These are phyloP conservation scores for Branchellion lobata DNA, from an alignment of 2,888 invertebrate genomes.

Conservation along the genomic window DNA sequence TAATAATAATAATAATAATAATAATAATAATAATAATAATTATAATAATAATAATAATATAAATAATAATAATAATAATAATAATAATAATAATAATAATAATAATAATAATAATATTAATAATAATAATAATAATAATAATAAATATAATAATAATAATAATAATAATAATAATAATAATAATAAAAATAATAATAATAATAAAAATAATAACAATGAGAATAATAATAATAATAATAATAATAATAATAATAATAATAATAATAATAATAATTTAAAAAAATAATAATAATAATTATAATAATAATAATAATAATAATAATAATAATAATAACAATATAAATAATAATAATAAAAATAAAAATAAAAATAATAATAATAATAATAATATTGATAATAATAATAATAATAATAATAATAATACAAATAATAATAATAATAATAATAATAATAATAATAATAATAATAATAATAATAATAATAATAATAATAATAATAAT, in stretches of 20 bases:
- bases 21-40: no score
- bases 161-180: no score
- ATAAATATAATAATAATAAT: no score
- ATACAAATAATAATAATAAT: constrained; percentile 33
- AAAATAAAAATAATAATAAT: constrained; percentile 16
- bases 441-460: constrained; percentile 39
- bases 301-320: no score
- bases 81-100: no score
- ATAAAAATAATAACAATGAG: no score
- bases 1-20: no score
- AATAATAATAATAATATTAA: no score
- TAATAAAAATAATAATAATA: neutral
- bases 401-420: constrained; percentile 37
- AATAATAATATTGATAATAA: constrained; percentile 38
- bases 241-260: neutral
- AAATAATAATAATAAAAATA: neutral
- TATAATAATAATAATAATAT: no score
- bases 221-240: neutral
- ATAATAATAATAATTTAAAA: neutral
- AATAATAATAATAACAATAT: neutral
- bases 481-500: constrained; percentile 39
- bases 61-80: no score
- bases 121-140: no score
- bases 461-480: constrained; percentile 40
- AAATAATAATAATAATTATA: neutral